phyloP scores from a whole-genome alignment of 2,113 vertebrate genomes.

The Raja brachyura region DNA sequence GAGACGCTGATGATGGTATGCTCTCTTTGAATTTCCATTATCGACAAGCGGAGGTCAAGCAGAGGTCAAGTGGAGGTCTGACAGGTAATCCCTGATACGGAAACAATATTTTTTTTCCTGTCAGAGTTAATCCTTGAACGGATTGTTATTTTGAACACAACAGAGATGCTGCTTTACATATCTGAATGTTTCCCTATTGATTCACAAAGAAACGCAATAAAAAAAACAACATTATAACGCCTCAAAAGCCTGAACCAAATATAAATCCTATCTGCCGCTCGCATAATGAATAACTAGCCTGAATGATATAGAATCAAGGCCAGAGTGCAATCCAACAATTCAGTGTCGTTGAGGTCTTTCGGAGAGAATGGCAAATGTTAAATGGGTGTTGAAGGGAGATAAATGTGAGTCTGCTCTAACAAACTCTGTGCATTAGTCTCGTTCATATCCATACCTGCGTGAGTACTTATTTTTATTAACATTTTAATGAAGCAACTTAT shows the following conservation, averaged over 20 bases:
- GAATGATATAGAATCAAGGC: neutral
- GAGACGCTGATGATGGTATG: neutral
- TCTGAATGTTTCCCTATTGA: neutral
- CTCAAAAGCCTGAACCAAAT: neutral
- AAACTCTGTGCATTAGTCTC: neutral
- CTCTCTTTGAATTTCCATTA: neutral
- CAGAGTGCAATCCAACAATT: neutral
- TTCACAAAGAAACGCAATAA: conserved; percentile 5
- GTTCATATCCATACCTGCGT: conserved; percentile 26
- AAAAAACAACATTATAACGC: conserved; percentile 5
- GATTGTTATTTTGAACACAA: conserved; percentile 1
- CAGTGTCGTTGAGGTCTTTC: neutral
- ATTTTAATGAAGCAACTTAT: conserved; percentile 35
- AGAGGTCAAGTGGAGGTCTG: neutral
- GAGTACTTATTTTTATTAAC: conserved; percentile 37
- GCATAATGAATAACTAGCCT: conserved; percentile 15
- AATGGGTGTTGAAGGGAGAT: conserved; percentile 30
- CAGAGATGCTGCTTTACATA: conserved; percentile 9
- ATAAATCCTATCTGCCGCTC: neutral
- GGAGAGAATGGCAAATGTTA: conserved; percentile 18
- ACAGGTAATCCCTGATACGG: conserved; percentile 20
- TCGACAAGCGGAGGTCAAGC: neutral
- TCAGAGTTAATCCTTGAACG: neutral
- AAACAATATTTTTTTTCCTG: conserved; percentile 7
- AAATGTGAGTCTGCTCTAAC: neutral